These are phyloP conservation scores for Mactra quadrangularis DNA, from an alignment of 1,140 invertebrate genomes.

Conservation along the genomic window DNA sequence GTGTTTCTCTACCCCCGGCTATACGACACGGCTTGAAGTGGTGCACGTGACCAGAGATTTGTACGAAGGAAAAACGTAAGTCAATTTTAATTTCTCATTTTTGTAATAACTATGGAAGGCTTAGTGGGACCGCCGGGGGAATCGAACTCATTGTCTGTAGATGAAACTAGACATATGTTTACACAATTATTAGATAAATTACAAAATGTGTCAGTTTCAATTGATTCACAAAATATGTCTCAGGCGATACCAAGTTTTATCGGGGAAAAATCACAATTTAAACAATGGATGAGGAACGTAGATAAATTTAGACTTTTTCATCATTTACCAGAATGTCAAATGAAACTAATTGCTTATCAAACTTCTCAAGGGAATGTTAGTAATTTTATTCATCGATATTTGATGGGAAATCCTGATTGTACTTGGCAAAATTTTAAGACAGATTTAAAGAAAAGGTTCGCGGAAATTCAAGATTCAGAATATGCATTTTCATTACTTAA, in stretches of 20 bases:
- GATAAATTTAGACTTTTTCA: background rate
- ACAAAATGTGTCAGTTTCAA: too few species aligned
- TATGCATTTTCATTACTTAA: constrained; percentile 9
- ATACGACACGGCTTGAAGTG: too few species aligned
- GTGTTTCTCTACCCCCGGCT: too few species aligned
- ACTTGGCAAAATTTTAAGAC: constrained; percentile 9
- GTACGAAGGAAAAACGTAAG: too few species aligned
- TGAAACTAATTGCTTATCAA: constrained; percentile 1
- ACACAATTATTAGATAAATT: too few species aligned
- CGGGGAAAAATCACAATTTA: background rate
- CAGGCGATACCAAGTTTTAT: background rate
- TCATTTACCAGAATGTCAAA: background rate
- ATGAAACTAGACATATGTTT: too few species aligned
- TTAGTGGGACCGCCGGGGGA: too few species aligned
- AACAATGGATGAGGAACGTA: background rate
- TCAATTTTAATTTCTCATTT: too few species aligned
- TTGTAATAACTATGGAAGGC: too few species aligned
- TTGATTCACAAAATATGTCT: background rate
- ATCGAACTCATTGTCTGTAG: too few species aligned
- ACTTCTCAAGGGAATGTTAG: background rate
- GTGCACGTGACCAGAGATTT: too few species aligned
- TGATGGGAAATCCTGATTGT: background rate
- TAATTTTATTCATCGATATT: constrained; percentile 17
- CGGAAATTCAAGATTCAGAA: constrained; percentile 6
- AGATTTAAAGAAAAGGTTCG: constrained; percentile 5